phyloP scores from a whole-genome alignment of 2,797 vertebrate genomes.

The Mycteria americana region DNA sequence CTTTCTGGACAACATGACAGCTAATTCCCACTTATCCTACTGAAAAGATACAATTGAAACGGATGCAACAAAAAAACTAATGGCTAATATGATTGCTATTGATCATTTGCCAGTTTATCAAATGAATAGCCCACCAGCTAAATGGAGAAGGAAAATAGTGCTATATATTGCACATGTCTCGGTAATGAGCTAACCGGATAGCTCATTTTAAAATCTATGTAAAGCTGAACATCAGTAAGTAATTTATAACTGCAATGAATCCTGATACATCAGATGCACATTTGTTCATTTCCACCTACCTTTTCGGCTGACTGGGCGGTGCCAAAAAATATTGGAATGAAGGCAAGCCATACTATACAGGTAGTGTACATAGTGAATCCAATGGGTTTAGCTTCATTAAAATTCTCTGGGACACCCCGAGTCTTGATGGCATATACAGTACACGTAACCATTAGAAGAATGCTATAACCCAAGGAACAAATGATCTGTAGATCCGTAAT shows the following conservation, averaged over 20 bases:
- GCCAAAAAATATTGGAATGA: constrained; percentile 99
- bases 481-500: constrained; percentile 99
- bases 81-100: constrained; percentile 41
- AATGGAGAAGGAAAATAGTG: background rate
- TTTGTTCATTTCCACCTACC: constrained; percentile 79
- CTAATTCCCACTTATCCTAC: background rate
- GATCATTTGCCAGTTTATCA: constrained; percentile 21
- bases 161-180: background rate
- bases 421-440: constrained; percentile 99
- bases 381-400: constrained; percentile 99
- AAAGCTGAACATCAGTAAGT: background rate
- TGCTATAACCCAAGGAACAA: constrained; percentile 98
- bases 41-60: constrained; percentile 28
- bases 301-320: constrained; percentile 98
- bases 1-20: background rate
- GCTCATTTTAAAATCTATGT: background rate
- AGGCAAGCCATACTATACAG: constrained; percentile 99
- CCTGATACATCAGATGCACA: background rate
- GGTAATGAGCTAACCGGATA: background rate
- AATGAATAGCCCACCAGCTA: constrained; percentile 15
- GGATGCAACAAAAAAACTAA: constrained; percentile 49
- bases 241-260: background rate
- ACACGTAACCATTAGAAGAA: constrained; percentile 98
- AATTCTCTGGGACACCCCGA: constrained; percentile 97
- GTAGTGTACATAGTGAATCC: constrained; percentile 99